These are phyloP conservation scores for Heliopora coerulea DNA, from an alignment of 92 coral and sea anemone genomes.

Conservation along the genomic window DNA sequence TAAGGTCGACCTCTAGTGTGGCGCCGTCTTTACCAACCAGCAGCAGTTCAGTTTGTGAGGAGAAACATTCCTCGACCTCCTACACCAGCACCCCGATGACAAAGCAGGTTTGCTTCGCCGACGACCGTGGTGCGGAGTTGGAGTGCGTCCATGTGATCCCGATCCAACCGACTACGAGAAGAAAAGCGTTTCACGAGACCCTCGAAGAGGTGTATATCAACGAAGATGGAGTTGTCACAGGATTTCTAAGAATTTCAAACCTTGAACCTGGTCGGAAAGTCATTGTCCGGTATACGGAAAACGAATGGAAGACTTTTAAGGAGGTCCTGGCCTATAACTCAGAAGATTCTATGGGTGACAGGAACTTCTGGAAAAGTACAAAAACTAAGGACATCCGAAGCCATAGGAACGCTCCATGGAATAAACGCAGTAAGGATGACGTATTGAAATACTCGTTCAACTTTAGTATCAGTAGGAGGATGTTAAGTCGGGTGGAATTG, in stretches of 20 bases:
- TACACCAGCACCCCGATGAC: not conserved
- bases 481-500: constrained; percentile 7
- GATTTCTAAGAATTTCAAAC: constrained; percentile 3
- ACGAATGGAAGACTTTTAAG: constrained; percentile 16
- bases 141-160: not conserved
- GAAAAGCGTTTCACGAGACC: not conserved
- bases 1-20: not conserved
- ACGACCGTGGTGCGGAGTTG: constrained; percentile 6
- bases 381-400: not conserved
- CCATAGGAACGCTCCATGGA: not conserved
- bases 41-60: not conserved
- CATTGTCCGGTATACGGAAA: constrained; percentile 23
- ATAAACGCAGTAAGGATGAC: not conserved
- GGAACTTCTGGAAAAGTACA: too few relatives aligned
- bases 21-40: not conserved
- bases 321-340: not conserved
- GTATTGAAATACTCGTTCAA: constrained; percentile 1
- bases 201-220: constrained; percentile 26
- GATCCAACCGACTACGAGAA: not conserved
- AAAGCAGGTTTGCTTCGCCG: constrained; percentile 2
- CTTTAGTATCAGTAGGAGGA: not conserved
- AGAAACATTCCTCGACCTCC: not conserved
- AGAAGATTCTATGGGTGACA: not conserved
- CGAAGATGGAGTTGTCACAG: constrained; percentile 5
- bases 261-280: constrained; percentile 31